Base-by-base conservation (phyloP, 1,140 invertebrate species). In the Mactra quadrangularis region DNA sequence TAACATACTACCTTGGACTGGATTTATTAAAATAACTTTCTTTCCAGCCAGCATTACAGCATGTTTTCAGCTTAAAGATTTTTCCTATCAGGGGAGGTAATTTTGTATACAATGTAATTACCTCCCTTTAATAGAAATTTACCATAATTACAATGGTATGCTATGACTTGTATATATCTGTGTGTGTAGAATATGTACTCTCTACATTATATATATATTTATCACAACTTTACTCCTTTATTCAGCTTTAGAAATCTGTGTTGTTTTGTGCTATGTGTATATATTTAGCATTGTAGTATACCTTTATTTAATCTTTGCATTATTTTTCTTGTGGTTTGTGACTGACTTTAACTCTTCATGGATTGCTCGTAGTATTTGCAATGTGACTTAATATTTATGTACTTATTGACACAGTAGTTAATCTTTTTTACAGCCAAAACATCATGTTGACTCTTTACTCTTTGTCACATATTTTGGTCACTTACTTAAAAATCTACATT, bases 191-290 rank as follows among this genome's bases (percentile, higher is more conserved):
- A 47, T 68, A 15, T 41, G 64, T 68, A 68, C 33, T 50, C 64
- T 68, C 38, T 68, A 68, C 45, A 68, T 41, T 68, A 68, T 50
- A n/a, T 27, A 68, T 68, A 68, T 68, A 68, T 68, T 68, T 68
- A 68, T 68, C 64, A 68, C 64, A 29, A 68, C 45, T 68, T 68
- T 47, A 68, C 47, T n/a, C n/a, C 64, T 47, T 41, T 68, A 68
- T 68, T 68, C 64, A 68, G 64, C 64, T 68, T 68, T n/a, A n/a
- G n/a, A 68, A 41, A 68, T 68, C 64, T 68, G 45, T 50, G 45
- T 64, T 68, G 64, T 68, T n/a, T n/a, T 68, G 64, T 68, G 64
- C 64, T 68, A 68, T 68, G 41, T 68, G 41, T 41, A 41, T 41
- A 41, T 68, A 68, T 31, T 50, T 68, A 68, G 64, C 64, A 47